Percentiles rank a stretch among this genome's conserved stretches.
Conservation (phyloP, 2,888 invertebrate species). For the Melipona bicolor region DNA sequence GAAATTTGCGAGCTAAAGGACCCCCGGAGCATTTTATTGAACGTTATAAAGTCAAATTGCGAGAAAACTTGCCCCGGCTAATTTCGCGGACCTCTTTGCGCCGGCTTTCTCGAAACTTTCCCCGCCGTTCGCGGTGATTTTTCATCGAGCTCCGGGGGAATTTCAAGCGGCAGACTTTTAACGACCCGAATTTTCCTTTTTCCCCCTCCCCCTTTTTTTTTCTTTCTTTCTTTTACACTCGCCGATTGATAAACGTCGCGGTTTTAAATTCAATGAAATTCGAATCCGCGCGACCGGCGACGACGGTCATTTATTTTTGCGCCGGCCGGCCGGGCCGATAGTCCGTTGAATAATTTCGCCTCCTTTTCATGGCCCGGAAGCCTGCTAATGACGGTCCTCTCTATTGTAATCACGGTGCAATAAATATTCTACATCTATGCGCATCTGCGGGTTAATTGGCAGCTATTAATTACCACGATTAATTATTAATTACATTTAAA, state of each 20-base stretch:
- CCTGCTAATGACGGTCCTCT: neutral
- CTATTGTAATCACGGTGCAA: constrained; percentile 19
- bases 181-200: neutral
- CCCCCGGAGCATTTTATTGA: constrained; percentile 43
- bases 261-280: neutral
- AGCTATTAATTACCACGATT: constrained; percentile 4
- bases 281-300: neutral
- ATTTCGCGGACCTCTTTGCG: constrained; percentile 44
- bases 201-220: too few species aligned
- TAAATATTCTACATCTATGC: constrained; percentile 19
- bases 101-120: constrained; percentile 21
- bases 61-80: constrained; percentile 45
- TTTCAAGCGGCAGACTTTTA: constrained; percentile 4
- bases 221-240: neutral
- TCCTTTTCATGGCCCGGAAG: neutral
- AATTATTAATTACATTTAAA: constrained; percentile 30
- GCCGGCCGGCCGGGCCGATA: neutral
- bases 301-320: neutral
- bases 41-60: constrained; percentile 60
- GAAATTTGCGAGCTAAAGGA: constrained; percentile 59
- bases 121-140: constrained; percentile 12
- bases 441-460: constrained; percentile 2
- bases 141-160: constrained; percentile 24
- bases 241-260: neutral
- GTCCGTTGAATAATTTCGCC: constrained; percentile 26